These are phyloP conservation scores for Fissipunctia ypsillon DNA, from an alignment of 2,888 invertebrate species.

Conservation along the genomic window DNA sequence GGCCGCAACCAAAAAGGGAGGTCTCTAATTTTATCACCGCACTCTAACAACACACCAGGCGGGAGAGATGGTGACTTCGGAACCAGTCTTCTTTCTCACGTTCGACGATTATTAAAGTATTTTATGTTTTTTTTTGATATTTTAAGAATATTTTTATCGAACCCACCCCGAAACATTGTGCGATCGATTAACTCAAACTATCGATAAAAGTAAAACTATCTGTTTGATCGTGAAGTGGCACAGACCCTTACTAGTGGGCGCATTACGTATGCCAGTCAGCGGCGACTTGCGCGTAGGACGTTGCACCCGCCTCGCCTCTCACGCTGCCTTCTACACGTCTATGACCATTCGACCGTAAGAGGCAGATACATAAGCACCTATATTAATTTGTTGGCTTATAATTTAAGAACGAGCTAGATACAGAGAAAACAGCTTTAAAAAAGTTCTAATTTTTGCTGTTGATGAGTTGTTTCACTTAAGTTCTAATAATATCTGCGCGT, in stretches of 20 bases:
- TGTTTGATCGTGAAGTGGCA: constrained; percentile 43
- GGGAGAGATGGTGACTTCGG: not conserved
- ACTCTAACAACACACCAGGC: not conserved
- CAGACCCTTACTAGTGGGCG: constrained; percentile 57
- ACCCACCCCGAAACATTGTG: not conserved
- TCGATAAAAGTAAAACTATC: constrained; percentile 51
- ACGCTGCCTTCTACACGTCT: constrained; percentile 67
- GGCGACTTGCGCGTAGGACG: constrained; percentile 79
- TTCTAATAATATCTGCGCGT: constrained; percentile 1
- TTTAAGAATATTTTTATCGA: not conserved
- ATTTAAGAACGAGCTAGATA: not conserved
- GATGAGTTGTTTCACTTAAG: not conserved
- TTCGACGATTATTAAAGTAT: not conserved
- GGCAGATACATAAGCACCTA: constrained; percentile 44
- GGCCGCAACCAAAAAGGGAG: constrained; percentile 23
- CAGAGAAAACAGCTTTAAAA: not conserved
- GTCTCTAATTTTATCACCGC: not conserved
- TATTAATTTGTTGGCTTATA: constrained; percentile 23
- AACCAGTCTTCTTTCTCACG: not conserved
- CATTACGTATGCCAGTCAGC: constrained; percentile 86
- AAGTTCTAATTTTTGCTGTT: not conserved
- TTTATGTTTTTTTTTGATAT: not conserved
- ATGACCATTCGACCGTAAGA: constrained; percentile 66
- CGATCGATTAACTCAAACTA: not conserved
- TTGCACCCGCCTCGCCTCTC: constrained; percentile 83